Percentiles rank a stretch among this genome's conserved stretches.
Evolutionary conservation across 2,888 invertebrate genomes (phyloP).

Genomic region (Stictocephala bisonia): DNA sequence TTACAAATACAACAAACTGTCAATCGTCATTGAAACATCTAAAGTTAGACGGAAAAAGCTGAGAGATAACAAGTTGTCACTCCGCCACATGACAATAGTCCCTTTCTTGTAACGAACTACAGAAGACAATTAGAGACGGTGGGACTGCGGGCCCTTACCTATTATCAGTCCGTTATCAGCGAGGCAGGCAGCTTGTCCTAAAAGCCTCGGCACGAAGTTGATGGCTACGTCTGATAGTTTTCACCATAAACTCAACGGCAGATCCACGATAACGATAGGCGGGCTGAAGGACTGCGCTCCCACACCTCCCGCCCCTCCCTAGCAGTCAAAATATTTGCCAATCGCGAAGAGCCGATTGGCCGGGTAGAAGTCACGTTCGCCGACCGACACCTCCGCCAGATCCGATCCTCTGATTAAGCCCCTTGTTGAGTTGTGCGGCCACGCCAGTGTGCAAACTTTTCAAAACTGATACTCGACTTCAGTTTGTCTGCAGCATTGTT

Average conservation of each 20-base stretch:
- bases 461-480: no score
- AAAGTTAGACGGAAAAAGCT: neutral
- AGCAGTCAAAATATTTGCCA: constrained; percentile 45
- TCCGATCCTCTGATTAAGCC: no score
- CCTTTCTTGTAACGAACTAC: neutral
- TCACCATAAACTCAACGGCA: constrained; percentile 48
- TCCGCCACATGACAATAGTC: neutral
- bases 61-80: neutral
- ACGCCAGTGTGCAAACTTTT: no score
- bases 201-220: constrained; percentile 47
- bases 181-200: constrained; percentile 47
- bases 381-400: no score
- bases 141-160: no score
- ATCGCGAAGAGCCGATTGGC: constrained; percentile 36
- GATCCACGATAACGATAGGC: constrained; percentile 49
- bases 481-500: no score
- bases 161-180: constrained; percentile 43
- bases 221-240: constrained; percentile 45
- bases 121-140: no score
- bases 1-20: neutral
- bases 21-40: neutral
- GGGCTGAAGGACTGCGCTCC: constrained; percentile 26
- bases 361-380: constrained; percentile 9
- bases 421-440: no score
- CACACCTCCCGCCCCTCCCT: constrained; percentile 12